phyloP scores from a whole-genome alignment of 2,797 vertebrate genomes.

The Rhinophrynus dorsalis region DNA sequence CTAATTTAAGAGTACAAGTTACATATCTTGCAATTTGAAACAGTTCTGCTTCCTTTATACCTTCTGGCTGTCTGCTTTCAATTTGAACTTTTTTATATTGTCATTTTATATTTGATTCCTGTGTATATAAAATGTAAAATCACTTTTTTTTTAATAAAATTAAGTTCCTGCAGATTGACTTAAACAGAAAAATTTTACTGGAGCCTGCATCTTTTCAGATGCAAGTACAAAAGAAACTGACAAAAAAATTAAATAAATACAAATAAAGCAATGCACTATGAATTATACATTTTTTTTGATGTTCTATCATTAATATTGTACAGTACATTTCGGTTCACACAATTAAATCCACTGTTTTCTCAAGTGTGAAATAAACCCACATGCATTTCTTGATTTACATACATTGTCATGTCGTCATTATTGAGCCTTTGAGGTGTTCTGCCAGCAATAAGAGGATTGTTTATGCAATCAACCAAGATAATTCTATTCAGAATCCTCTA shows the following conservation, averaged over 20 bases:
- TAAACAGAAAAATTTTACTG: constrained; percentile 85
- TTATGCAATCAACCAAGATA: constrained; percentile 52
- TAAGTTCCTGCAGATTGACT: constrained; percentile 92
- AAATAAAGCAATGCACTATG: constrained; percentile 83
- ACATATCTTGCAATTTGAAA: constrained; percentile 91
- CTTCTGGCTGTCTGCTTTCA: constrained; percentile 88
- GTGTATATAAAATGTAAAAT: constrained; percentile 94
- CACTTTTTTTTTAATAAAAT: constrained; percentile 86
- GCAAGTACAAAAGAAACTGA: constrained; percentile 82
- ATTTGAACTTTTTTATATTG: constrained; percentile 95
- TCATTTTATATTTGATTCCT: constrained; percentile 98
- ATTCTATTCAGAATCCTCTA: constrained; percentile 50
- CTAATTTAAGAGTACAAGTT: constrained; percentile 86
- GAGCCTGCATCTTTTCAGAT: constrained; percentile 85
- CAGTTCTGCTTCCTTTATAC: constrained; percentile 95
- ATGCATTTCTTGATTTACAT: constrained; percentile 94
- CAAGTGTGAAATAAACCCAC: constrained; percentile 99
- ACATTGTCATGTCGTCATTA: constrained; percentile 79
- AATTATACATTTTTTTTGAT: constrained; percentile 90
- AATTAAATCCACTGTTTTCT: constrained; percentile 94
- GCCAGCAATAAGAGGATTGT: constrained; percentile 56
- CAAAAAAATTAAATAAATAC: constrained; percentile 70
- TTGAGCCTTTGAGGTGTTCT: constrained; percentile 70
- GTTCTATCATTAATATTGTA: constrained; percentile 92
- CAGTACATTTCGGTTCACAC: constrained; percentile 85